Evolutionary conservation across 2,113 vertebrate species (phyloP).

Genomic region (Okapia johnstoni): DNA sequence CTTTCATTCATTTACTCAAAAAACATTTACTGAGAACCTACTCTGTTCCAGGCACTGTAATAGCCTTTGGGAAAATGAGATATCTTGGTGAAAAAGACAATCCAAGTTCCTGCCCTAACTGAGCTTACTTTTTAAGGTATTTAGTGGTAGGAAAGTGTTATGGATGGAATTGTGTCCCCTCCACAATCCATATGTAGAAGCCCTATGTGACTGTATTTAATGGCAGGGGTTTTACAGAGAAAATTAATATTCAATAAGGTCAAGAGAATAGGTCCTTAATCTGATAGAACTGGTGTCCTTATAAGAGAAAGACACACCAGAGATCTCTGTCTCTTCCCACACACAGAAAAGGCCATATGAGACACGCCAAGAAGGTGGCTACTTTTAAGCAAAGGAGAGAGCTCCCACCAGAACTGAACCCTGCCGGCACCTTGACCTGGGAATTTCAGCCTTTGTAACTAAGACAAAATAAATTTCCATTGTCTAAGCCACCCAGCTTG

Average conservation of each 20-base stretch:
- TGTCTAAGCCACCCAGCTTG: neutral
- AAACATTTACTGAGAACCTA: neutral
- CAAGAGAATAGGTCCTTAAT: neutral
- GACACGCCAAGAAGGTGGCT: neutral
- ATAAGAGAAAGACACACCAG: neutral
- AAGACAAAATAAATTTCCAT: neutral
- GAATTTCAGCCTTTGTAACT: neutral
- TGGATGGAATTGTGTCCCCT: neutral
- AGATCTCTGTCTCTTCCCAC: neutral
- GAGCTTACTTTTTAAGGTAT: neutral
- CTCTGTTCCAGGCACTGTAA: neutral
- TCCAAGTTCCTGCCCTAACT: neutral
- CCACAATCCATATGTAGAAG: neutral
- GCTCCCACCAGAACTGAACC: neutral
- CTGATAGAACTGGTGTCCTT: neutral
- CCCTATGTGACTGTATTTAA: neutral
- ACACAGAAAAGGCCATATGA: neutral
- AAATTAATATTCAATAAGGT: neutral
- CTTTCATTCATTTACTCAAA: neutral
- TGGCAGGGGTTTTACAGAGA: neutral
- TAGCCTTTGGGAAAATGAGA: neutral
- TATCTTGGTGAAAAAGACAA: neutral
- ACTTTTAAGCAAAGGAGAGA: neutral
- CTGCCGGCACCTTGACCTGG: neutral
- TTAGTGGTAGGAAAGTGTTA: neutral